phyloP scores from a whole-genome alignment of 2,888 invertebrate species.

The Oegoconia quadripuncta region DNA sequence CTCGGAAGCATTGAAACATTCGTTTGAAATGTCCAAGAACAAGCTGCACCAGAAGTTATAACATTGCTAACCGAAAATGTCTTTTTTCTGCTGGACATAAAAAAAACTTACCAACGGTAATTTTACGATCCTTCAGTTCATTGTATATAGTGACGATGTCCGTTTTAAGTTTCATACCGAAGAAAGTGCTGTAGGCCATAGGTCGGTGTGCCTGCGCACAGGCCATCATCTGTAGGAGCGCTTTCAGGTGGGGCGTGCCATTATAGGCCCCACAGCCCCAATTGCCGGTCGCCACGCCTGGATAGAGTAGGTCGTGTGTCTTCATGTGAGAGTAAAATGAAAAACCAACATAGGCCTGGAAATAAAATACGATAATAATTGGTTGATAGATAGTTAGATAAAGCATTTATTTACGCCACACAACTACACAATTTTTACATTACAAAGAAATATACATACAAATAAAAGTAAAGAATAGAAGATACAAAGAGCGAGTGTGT shows the following conservation, averaged over 20 bases:
- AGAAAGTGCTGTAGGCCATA: constrained; percentile 91
- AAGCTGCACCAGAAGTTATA: no score
- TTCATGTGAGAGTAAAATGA: constrained; percentile 59
- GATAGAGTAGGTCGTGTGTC: constrained; percentile 47
- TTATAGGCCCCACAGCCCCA: constrained; percentile 97
- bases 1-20: no score
- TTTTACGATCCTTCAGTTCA: constrained; percentile 74
- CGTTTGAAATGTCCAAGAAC: no score
- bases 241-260: constrained; percentile 85
- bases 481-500: no score
- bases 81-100: no score
- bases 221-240: constrained; percentile 88
- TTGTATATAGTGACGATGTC: constrained; percentile 81
- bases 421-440: no score
- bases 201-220: constrained; percentile 78
- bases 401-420: no score
- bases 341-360: constrained; percentile 73
- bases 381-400: no score
- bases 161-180: constrained; percentile 81
- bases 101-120: constrained; percentile 78
- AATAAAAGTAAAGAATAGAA: no score
- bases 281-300: constrained; percentile 92
- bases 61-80: no score
- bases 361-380: no score
- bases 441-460: no score